These are phyloP conservation scores for Marmota monax DNA, from an alignment of 2,113 vertebrate species.

Conservation along the genomic window DNA sequence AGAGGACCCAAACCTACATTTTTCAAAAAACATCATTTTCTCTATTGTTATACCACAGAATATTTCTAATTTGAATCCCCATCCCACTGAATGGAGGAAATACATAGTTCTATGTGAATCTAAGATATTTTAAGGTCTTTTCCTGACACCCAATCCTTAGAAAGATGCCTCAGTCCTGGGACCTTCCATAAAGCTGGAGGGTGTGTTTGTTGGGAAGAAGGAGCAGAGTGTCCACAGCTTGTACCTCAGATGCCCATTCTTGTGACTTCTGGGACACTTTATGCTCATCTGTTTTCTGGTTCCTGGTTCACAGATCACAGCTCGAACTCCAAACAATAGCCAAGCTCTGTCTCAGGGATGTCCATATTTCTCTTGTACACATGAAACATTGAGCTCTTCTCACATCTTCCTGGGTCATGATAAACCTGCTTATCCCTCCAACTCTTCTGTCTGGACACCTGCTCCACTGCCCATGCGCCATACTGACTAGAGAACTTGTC, in stretches of 20 bases:
- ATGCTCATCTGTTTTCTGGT: background rate
- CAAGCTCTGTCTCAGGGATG: background rate
- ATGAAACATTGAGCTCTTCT: background rate
- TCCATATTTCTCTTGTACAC: background rate
- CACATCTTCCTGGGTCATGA: background rate
- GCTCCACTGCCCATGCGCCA: too few relatives aligned
- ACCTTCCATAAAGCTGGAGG: background rate
- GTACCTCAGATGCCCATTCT: background rate
- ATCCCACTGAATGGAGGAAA: background rate
- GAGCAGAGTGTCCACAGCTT: background rate
- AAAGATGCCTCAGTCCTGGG: background rate
- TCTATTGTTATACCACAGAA: background rate
- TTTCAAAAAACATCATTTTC: constrained; percentile 26
- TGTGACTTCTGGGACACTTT: background rate
- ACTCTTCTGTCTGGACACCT: background rate
- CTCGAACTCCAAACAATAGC: background rate
- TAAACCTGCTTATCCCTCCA: background rate
- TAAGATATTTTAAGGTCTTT: background rate
- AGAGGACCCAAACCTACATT: background rate
- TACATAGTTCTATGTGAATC: background rate
- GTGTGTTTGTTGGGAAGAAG: fast-evolving
- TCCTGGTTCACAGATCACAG: background rate
- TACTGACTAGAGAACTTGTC: background rate
- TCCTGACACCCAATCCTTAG: background rate
- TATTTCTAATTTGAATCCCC: constrained; percentile 1